phyloP scores from a whole-genome alignment of 2,113 vertebrate genomes.

The Anolis carolinensis region DNA sequence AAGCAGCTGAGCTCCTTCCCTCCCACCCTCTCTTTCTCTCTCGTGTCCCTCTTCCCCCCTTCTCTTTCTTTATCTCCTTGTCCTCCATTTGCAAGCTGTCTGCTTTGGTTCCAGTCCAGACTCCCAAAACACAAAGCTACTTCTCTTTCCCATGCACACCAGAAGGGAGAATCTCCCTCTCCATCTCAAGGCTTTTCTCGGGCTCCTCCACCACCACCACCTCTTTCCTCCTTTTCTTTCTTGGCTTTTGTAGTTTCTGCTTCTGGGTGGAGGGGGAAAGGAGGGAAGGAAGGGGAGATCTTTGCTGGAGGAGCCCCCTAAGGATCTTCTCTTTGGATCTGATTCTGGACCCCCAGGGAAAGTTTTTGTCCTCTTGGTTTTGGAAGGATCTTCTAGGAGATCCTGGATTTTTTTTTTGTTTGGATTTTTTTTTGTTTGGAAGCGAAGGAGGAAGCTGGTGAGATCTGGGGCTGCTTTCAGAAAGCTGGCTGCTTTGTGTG shows the following conservation, averaged over 20 bases:
- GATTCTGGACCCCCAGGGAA: slow-evolving; percentile 51
- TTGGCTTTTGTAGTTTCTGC: slow-evolving; percentile 71
- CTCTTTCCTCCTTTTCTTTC: slow-evolving; percentile 75
- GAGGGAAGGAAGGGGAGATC: slow-evolving; percentile 32
- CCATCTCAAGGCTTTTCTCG: slow-evolving; percentile 65
- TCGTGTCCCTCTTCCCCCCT: slow-evolving; percentile 62
- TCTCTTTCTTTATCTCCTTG: slow-evolving; percentile 83
- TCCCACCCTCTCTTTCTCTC: background rate
- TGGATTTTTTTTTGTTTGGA: too few species aligned
- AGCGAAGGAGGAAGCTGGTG: background rate
- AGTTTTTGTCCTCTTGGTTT: slow-evolving; percentile 76
- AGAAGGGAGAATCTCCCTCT: slow-evolving; percentile 62
- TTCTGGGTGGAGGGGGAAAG: slow-evolving; percentile 51
- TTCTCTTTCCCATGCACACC: slow-evolving; percentile 66
- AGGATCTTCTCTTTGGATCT: slow-evolving; percentile 33
- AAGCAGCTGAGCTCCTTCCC: slow-evolving; percentile 42
- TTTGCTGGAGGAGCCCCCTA: slow-evolving; percentile 69
- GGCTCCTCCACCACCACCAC: background rate
- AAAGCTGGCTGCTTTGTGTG: slow-evolving; percentile 67
- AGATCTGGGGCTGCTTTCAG: slow-evolving; percentile 56
- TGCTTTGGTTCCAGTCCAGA: slow-evolving; percentile 85
- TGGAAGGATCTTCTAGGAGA: slow-evolving; percentile 75
- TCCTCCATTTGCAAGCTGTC: slow-evolving; percentile 86
- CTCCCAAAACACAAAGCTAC: slow-evolving; percentile 84
- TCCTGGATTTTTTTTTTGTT: too few species aligned